phyloP scores from a whole-genome alignment of 2,797 vertebrate species.

The Stomatorhinus walkeri region DNA sequence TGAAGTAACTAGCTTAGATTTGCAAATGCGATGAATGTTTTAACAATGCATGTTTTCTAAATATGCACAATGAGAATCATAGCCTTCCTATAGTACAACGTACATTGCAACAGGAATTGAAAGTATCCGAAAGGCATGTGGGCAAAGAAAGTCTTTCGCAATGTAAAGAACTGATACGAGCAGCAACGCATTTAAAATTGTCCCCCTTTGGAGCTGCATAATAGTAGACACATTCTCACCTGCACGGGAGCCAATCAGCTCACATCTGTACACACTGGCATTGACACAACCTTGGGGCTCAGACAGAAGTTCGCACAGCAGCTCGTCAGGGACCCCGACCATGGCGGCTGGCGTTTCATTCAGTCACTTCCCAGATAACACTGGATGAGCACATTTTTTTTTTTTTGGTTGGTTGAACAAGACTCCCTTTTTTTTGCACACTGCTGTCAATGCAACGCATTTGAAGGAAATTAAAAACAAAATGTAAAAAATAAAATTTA shows the following conservation, averaged over 20 bases:
- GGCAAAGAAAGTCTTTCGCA: slow-evolving; percentile 4
- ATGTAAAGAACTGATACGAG: background rate
- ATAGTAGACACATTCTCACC: slow-evolving; percentile 50
- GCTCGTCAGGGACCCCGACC: background rate
- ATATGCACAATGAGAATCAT: background rate
- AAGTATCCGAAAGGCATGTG: background rate
- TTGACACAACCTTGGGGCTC: slow-evolving; percentile 58
- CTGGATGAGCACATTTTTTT: background rate
- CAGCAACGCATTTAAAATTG: background rate
- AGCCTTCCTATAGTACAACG: background rate
- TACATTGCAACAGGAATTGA: slow-evolving; percentile 3
- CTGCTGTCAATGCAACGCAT: slow-evolving; percentile 57
- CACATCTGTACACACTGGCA: slow-evolving; percentile 58
- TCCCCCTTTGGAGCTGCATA: slow-evolving; percentile 32
- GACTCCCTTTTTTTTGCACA: slow-evolving; percentile 32
- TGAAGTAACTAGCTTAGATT: background rate
- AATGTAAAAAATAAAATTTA: slow-evolving; percentile 56
- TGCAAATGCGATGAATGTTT: background rate
- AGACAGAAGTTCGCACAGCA: slow-evolving; percentile 53
- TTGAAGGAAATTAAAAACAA: slow-evolving; percentile 48
- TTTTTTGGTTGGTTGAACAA: slow-evolving; percentile 27
- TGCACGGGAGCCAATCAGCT: slow-evolving; percentile 33
- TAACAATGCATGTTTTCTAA: slow-evolving; percentile 11
- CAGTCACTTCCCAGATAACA: slow-evolving; percentile 6
- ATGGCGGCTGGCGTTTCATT: background rate